These are phyloP conservation scores for Tiliacea aurago DNA, from an alignment of 2,888 invertebrate genomes.

Conservation along the genomic window DNA sequence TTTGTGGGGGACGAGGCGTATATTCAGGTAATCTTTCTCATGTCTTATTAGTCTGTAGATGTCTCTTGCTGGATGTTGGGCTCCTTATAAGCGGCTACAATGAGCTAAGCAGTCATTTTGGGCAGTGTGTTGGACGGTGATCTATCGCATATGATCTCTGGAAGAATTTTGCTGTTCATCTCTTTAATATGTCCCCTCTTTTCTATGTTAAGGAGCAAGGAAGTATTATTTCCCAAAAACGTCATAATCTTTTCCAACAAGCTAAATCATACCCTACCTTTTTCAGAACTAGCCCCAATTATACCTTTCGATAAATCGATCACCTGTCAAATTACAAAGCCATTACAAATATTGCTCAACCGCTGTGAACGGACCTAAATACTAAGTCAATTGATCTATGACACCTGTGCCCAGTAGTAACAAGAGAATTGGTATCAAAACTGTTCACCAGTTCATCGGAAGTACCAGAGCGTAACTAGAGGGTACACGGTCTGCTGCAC, in stretches of 20 bases:
- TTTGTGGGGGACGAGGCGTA: neutral
- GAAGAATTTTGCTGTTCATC: neutral
- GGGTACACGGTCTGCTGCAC: slow-evolving; percentile 82
- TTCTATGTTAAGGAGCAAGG: neutral
- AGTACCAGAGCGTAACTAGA: slow-evolving; percentile 82
- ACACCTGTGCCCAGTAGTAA: slow-evolving; percentile 50
- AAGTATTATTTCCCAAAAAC: neutral
- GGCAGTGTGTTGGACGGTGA: neutral
- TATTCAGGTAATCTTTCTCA: slow-evolving; percentile 31
- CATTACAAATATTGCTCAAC: slow-evolving; percentile 46
- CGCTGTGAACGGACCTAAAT: slow-evolving; percentile 33
- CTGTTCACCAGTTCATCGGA: slow-evolving; percentile 51
- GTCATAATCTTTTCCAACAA: neutral
- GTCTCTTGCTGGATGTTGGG: neutral
- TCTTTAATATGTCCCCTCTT: neutral
- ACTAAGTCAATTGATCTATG: slow-evolving; percentile 48
- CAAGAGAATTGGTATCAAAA: slow-evolving; percentile 56
- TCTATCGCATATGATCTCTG: neutral
- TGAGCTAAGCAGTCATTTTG: no score
- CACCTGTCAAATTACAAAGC: slow-evolving; percentile 51
- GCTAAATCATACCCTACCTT: neutral
- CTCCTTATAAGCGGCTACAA: neutral
- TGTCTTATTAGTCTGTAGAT: neutral
- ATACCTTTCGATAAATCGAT: slow-evolving; percentile 39
- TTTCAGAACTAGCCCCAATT: slow-evolving; percentile 9